A percentile compares a stretch with the other conserved stretches of the same genome.
These are phyloP conservation scores for Triops cancriformis DNA, from an alignment of 1,140 invertebrate species.

Conservation along the genomic window DNA sequence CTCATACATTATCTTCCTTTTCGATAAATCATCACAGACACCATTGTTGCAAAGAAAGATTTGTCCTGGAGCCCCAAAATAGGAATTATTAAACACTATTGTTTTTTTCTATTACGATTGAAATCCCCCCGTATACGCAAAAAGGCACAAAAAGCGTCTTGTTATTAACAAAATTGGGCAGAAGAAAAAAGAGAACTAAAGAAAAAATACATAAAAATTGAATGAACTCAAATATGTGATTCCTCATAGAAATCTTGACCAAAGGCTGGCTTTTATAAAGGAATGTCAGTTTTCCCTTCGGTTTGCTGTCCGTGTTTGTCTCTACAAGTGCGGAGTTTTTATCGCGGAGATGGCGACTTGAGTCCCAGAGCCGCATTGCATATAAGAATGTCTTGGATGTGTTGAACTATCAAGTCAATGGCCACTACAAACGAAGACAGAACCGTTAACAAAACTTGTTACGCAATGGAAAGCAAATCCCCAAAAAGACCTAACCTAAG, in stretches of 20 bases:
- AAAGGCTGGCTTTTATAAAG: not conserved
- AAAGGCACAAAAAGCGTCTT: no score
- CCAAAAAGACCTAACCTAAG: not conserved
- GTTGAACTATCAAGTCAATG: conserved; percentile 96
- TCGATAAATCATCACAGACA: not conserved
- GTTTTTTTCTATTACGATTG: not conserved
- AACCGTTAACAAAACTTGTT: conserved; percentile 16
- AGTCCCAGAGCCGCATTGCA: conserved; percentile 22
- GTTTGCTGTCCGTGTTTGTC: not conserved
- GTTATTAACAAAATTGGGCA: no score
- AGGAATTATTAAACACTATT: not conserved
- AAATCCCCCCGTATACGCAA: no score
- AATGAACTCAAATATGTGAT: not conserved
- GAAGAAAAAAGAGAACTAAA: no score
- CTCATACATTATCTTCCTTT: not conserved
- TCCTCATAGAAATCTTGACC: not conserved
- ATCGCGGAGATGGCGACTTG: not conserved
- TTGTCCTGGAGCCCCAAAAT: not conserved
- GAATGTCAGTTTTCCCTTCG: not conserved
- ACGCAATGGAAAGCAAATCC: not conserved
- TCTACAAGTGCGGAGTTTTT: not conserved
- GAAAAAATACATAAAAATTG: no score
- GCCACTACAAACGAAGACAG: conserved; percentile 65
- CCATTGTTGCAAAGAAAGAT: not conserved
- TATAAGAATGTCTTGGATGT: conserved; percentile 78